Conservation (phyloP, 2,888 invertebrate genomes). For the Drosophila falleni region DNA sequence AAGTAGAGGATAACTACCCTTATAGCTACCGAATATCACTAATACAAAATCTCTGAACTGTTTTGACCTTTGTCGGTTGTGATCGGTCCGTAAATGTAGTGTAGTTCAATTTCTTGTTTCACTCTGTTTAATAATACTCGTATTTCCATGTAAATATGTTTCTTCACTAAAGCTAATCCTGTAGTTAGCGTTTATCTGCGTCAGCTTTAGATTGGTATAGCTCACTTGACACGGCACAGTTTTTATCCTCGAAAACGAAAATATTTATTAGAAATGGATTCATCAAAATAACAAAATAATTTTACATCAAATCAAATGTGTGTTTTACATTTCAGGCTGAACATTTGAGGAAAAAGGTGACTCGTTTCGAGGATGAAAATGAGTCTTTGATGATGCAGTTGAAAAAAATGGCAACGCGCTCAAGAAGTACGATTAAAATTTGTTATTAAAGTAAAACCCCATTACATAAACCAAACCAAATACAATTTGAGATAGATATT, state of each 20-base stretch:
- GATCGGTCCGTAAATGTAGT: constrained; percentile 31
- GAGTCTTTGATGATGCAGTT: constrained; percentile 97
- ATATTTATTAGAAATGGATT: constrained; percentile 5
- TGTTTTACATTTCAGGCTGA: constrained; percentile 89
- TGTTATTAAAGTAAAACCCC: constrained; percentile 20
- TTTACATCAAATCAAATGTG: constrained; percentile 53
- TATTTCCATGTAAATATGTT: constrained; percentile 30
- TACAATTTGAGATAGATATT: constrained; percentile 15
- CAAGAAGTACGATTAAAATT: constrained; percentile 89
- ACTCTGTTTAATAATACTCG: constrained; percentile 6
- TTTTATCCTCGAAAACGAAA: constrained; percentile 76
- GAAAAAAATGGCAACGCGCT: constrained; percentile 97
- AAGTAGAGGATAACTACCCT: too few relatives aligned
- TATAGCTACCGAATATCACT: too few relatives aligned
- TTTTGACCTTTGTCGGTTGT: constrained; percentile 38
- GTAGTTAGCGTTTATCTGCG: constrained; percentile 29
- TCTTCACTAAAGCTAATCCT: constrained; percentile 36
- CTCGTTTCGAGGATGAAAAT: constrained; percentile 98
- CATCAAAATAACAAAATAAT: constrained; percentile 8
- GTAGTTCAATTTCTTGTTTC: constrained; percentile 12
- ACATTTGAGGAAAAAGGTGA: constrained; percentile 94
- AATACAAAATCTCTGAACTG: not conserved
- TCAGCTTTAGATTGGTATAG: constrained; percentile 27
- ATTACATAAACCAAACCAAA: not conserved
- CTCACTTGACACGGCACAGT: constrained; percentile 36